Conservation (phyloP, 2,888 invertebrate species). For the Spicauda simplicius region DNA sequence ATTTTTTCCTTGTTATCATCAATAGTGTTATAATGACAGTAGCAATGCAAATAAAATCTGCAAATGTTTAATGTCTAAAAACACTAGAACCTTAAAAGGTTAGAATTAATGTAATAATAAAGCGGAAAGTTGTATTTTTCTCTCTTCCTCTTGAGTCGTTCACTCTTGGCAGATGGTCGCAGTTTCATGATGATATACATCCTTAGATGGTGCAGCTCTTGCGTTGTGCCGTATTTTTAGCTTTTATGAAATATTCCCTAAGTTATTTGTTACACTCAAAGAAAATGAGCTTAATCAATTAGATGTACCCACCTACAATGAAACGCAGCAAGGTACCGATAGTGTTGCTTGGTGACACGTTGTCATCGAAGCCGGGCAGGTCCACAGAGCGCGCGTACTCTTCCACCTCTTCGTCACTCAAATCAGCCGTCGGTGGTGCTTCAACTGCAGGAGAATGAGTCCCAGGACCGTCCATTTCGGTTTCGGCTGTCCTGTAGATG, state of each 20-base stretch:
- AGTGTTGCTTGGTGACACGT: slow-evolving; percentile 90
- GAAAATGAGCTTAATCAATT: neutral
- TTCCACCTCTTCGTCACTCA: slow-evolving; percentile 89
- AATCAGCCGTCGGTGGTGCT: slow-evolving; percentile 86
- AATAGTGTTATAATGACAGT: neutral
- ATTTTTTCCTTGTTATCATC: neutral
- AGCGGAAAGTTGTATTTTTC: too few species aligned
- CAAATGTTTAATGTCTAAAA: too few species aligned
- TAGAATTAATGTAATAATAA: too few species aligned
- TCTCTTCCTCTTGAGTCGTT: too few species aligned
- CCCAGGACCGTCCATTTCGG: slow-evolving; percentile 62
- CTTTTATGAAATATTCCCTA: too few species aligned
- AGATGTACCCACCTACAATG: slow-evolving; percentile 82
- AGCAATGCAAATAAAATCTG: too few species aligned
- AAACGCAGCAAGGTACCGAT: slow-evolving; percentile 89
- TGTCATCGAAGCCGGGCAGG: slow-evolving; percentile 93
- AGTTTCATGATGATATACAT: too few species aligned
- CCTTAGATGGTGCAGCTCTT: too few species aligned
- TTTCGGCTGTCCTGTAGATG: slow-evolving; percentile 59
- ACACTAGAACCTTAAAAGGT: too few species aligned
- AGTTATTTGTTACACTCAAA: too few species aligned
- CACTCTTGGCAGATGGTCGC: too few species aligned
- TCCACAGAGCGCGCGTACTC: slow-evolving; percentile 90
- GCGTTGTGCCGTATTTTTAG: too few species aligned
- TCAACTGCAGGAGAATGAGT: slow-evolving; percentile 68